phyloP scores from a whole-genome alignment of 2,113 vertebrate species.

The Neolamprologus kungweensis region DNA sequence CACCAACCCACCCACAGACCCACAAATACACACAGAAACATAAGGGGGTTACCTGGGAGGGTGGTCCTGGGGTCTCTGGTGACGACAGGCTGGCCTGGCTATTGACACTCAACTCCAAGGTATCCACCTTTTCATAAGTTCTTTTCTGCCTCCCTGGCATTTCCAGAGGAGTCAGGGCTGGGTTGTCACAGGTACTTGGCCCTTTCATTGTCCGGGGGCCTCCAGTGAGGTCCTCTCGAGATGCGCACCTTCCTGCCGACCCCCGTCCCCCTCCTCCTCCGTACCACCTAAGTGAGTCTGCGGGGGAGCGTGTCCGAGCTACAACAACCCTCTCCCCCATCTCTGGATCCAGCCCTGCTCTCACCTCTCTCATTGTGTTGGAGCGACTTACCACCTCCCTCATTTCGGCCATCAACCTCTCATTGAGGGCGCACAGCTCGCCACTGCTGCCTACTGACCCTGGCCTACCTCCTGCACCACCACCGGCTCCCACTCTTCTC shows the following conservation, averaged over 20 bases:
- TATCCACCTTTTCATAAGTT: constrained; percentile 87
- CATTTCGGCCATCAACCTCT: constrained; percentile 86
- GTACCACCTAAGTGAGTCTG: constrained; percentile 70
- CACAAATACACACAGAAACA: background rate
- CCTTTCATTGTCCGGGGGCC: constrained; percentile 69
- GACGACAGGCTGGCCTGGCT: constrained; percentile 75
- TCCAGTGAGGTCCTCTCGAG: constrained; percentile 69
- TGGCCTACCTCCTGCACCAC: constrained; percentile 68
- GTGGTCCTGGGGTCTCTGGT: constrained; percentile 59
- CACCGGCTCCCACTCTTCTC: constrained; percentile 64
- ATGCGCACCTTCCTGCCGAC: constrained; percentile 48
- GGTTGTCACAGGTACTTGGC: constrained; percentile 44
- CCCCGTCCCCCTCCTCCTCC: constrained; percentile 18
- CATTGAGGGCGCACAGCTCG: constrained; percentile 80
- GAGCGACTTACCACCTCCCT: constrained; percentile 81
- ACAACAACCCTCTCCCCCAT: constrained; percentile 57
- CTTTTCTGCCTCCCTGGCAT: constrained; percentile 79
- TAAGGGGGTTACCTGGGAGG: constrained; percentile 72
- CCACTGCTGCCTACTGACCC: constrained; percentile 82
- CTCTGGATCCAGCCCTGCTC: constrained; percentile 72
- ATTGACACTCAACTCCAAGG: constrained; percentile 79
- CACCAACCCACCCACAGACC: background rate
- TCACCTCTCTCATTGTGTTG: constrained; percentile 76
- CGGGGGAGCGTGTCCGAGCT: constrained; percentile 73
- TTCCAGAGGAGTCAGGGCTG: constrained; percentile 56